Percentiles rank a stretch among this genome's conserved stretches.
These are phyloP conservation scores for Leuciscus waleckii DNA, from an alignment of 2,797 vertebrate species.

Conservation along the genomic window DNA sequence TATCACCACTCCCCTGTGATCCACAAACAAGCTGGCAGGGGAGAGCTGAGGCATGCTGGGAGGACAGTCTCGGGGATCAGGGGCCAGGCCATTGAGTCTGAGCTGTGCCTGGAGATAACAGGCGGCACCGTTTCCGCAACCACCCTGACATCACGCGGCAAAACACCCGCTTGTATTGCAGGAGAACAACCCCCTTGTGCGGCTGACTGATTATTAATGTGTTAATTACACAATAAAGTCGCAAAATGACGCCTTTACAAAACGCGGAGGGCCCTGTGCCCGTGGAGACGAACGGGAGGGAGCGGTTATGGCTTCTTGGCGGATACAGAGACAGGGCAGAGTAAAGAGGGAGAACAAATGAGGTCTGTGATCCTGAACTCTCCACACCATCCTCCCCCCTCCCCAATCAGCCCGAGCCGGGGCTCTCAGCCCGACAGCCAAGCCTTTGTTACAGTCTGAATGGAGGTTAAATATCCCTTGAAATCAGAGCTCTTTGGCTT, in stretches of 20 bases:
- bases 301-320: constrained; percentile 76
- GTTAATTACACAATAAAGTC: constrained; percentile 32
- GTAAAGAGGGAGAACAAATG: constrained; percentile 89
- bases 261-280: constrained; percentile 32
- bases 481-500: constrained; percentile 88
- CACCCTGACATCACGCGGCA: background rate
- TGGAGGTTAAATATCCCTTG: constrained; percentile 90
- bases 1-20: constrained; percentile 72
- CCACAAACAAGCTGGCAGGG: constrained; percentile 72
- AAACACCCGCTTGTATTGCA: background rate
- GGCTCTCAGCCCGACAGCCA: constrained; percentile 79
- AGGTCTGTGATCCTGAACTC: constrained; percentile 82
- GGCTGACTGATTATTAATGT: constrained; percentile 41
- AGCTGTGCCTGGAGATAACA: constrained; percentile 39
- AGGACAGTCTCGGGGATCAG: constrained; percentile 53
- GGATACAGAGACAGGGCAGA: constrained; percentile 85
- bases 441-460: constrained; percentile 87
- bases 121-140: background rate
- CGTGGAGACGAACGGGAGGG: background rate
- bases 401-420: constrained; percentile 81
- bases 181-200: background rate
- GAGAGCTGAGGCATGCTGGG: constrained; percentile 60
- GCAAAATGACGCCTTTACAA: constrained; percentile 41
- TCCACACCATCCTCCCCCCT: constrained; percentile 58
- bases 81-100: constrained; percentile 35